Percentiles rank a stretch among this genome's conserved stretches.
Conservation (phyloP, 2,113 vertebrate genomes). For the Periophthalmodon schlosseri region DNA sequence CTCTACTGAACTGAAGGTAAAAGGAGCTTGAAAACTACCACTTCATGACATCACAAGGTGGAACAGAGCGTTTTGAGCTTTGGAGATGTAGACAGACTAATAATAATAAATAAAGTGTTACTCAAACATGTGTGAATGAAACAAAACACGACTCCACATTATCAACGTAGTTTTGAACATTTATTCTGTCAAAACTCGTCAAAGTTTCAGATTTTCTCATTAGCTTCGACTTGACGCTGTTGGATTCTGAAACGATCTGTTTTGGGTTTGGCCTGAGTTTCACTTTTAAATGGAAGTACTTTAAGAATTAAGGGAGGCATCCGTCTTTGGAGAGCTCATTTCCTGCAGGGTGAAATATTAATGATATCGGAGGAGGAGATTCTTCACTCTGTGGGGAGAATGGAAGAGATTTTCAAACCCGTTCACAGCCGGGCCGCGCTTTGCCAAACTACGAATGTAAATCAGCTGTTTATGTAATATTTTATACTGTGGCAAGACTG, state of each 20-base stretch:
- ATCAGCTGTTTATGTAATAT: background rate
- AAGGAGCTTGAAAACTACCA: too few relatives aligned
- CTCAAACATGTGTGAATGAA: too few relatives aligned
- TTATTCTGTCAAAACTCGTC: background rate
- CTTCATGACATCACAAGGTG: too few relatives aligned
- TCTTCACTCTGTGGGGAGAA: conserved; percentile 45
- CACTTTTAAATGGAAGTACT: conserved; percentile 17
- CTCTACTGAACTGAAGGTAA: too few relatives aligned
- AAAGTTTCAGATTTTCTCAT: background rate
- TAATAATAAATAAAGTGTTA: too few relatives aligned
- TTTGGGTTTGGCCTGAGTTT: background rate
- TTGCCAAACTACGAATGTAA: background rate
- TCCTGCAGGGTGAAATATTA: conserved; percentile 60
- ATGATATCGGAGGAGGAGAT: conserved; percentile 64
- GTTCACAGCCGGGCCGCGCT: conserved; percentile 9
- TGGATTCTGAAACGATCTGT: background rate
- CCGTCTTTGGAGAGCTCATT: conserved; percentile 40
- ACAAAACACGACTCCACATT: too few relatives aligned
- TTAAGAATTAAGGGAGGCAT: conserved; percentile 27
- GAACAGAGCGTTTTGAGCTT: too few relatives aligned
- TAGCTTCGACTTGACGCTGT: too few relatives aligned
- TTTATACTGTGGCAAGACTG: background rate
- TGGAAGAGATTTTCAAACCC: conserved; percentile 44
- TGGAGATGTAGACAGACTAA: too few relatives aligned
- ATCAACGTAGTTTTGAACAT: background rate